A percentile compares a stretch with the other conserved stretches of the same genome.
Evolutionary conservation across 2,797 vertebrate species (phyloP).

Genomic region (Distichodus sexfasciatus): DNA sequence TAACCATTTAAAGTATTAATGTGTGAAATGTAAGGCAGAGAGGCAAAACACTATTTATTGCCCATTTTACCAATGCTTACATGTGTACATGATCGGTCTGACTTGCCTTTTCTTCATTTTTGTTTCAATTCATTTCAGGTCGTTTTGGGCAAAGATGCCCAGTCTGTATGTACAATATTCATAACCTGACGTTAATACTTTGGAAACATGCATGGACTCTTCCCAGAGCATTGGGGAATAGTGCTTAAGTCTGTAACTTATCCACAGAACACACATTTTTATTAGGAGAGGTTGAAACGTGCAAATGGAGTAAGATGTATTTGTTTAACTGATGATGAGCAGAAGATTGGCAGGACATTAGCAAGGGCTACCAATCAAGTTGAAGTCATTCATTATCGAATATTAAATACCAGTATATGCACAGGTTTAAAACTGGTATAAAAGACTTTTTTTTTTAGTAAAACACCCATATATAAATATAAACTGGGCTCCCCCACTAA

Average conservation of each 20-base stretch:
- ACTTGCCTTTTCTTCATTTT: conserved; percentile 19
- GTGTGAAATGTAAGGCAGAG: conserved; percentile 9
- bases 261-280: conserved; percentile 21
- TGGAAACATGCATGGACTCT: conserved; percentile 26
- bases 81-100: conserved; percentile 21
- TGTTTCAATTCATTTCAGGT: conserved; percentile 16
- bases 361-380: conserved; percentile 35
- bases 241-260: conserved; percentile 26
- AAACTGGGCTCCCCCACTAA: background rate
- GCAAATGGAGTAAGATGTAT: conserved; percentile 10
- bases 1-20: conserved; percentile 33
- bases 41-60: conserved; percentile 53
- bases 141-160: conserved; percentile 22
- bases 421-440: conserved; percentile 17
- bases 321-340: background rate
- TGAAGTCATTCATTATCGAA: conserved; percentile 19
- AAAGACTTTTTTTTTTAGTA: conserved; percentile 1
- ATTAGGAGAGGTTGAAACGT: background rate
- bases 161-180: conserved; percentile 39
- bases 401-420: conserved; percentile 28
- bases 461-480: background rate
- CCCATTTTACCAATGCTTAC: conserved; percentile 39
- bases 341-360: background rate
- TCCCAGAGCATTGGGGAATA: conserved; percentile 13
- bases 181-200: conserved; percentile 32